These are phyloP conservation scores for Periphyllus acericola DNA, from an alignment of 2,888 invertebrate species.

Conservation along the genomic window DNA sequence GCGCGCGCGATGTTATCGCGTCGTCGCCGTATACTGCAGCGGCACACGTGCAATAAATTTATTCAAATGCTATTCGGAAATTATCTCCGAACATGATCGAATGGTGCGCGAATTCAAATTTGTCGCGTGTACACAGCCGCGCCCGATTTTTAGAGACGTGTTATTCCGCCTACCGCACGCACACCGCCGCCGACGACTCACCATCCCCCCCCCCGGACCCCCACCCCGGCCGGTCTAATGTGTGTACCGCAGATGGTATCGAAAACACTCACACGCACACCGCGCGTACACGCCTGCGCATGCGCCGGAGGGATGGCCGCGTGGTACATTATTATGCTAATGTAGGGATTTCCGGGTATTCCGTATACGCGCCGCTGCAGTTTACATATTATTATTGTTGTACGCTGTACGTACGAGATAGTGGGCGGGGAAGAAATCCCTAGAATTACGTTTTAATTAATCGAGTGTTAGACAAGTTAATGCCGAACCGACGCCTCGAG, in stretches of 20 bases:
- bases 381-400: neutral
- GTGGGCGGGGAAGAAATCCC: conserved; percentile 50
- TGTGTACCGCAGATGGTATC: conserved; percentile 56
- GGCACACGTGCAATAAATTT: conserved; percentile 48
- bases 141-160: conserved; percentile 46
- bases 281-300: neutral
- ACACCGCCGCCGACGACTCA: neutral
- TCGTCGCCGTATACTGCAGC: neutral
- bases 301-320: conserved; percentile 8
- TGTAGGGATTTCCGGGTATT: conserved; percentile 53
- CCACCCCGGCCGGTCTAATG: neutral
- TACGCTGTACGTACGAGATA: neutral
- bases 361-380: neutral
- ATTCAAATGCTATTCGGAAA: conserved; percentile 59
- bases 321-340: conserved; percentile 61
- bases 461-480: conserved; percentile 62
- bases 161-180: neutral
- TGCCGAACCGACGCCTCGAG: conserved; percentile 51
- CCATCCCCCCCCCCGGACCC: neutral
- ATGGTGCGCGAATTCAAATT: conserved; percentile 51
- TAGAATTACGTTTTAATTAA: conserved; percentile 60
- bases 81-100: conserved; percentile 60
- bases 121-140: neutral
- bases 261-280: neutral
- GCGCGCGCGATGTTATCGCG: conserved; percentile 40